phyloP scores from a whole-genome alignment of 2,113 vertebrate genomes.

The Otus sunia region DNA sequence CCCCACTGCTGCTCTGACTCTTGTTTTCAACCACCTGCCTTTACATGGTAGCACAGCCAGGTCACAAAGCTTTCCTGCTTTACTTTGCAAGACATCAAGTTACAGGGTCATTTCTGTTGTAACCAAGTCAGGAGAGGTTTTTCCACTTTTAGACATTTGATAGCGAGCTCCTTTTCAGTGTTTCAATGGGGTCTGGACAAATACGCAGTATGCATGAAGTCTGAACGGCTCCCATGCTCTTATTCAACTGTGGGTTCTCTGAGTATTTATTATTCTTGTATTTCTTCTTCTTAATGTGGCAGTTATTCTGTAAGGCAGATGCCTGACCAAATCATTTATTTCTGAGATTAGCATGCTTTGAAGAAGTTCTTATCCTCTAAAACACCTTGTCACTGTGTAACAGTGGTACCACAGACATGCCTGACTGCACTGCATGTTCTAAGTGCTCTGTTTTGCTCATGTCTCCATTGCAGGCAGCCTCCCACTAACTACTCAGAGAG shows the following conservation, averaged over 20 bases:
- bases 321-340: accelerated
- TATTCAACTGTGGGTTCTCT: not conserved
- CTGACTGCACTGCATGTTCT: not conserved
- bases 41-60: not conserved
- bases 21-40: not conserved
- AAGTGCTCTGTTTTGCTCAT: not conserved
- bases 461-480: not conserved
- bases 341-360: not conserved
- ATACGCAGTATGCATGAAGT: not conserved
- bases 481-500: not conserved
- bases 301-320: not conserved
- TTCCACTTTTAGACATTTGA: not conserved
- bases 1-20: not conserved
- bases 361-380: not conserved
- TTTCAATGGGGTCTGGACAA: not conserved
- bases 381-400: not conserved
- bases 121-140: not conserved
- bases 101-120: not conserved
- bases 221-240: not conserved
- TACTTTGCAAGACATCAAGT: not conserved
- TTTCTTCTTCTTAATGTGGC: not conserved
- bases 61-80: not conserved
- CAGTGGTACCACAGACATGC: not conserved
- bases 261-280: not conserved
- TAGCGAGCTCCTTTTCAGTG: not conserved